phyloP scores from a whole-genome alignment of 2,113 vertebrate genomes.

The Terrapene triunguis region DNA sequence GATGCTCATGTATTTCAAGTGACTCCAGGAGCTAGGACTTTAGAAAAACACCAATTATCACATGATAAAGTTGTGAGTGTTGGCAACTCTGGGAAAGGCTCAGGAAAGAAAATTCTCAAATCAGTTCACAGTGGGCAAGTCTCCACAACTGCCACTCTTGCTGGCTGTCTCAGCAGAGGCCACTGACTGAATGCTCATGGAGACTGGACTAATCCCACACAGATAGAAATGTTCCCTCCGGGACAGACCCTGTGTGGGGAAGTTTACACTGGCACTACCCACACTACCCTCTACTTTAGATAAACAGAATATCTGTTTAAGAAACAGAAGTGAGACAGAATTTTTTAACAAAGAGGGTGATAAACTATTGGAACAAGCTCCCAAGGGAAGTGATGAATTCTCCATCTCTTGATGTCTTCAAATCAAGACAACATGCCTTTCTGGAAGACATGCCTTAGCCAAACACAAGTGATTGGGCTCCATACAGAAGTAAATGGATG shows the following conservation, averaged over 20 bases:
- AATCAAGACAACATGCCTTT: neutral
- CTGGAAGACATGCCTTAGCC: neutral
- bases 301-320: neutral
- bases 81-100: neutral
- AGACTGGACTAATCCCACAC: neutral
- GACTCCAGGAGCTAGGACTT: neutral
- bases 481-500: neutral
- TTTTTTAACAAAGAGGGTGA: neutral
- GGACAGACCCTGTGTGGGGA: neutral
- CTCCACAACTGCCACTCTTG: neutral
- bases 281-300: neutral
- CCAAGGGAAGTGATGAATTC: neutral
- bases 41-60: neutral
- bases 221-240: neutral
- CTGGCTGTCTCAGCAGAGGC: neutral
- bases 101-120: neutral
- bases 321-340: neutral
- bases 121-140: neutral
- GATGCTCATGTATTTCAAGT: neutral
- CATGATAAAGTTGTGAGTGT: neutral
- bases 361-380: neutral
- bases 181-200: fast-evolving
- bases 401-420: neutral
- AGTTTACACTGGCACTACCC: neutral
- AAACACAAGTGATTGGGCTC: neutral